These are phyloP conservation scores for Benthosema pterotum DNA, from an alignment of 2,797 vertebrate species.

Conservation along the genomic window DNA sequence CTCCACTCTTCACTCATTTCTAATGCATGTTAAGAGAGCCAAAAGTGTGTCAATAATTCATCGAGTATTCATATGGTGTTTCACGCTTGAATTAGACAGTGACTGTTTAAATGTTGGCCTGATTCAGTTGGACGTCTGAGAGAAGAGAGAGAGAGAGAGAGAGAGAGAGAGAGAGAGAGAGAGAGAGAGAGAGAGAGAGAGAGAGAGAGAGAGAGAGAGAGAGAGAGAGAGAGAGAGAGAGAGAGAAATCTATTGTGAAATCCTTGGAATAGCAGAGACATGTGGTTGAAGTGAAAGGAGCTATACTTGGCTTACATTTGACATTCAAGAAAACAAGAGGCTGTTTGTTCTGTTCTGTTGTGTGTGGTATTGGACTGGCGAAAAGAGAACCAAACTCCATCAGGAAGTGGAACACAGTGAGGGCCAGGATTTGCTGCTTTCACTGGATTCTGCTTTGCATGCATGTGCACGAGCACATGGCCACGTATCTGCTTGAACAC, in stretches of 20 bases:
- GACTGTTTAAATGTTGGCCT: slow-evolving; percentile 36
- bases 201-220: neutral
- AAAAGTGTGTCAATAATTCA: slow-evolving; percentile 65
- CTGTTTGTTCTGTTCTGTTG: slow-evolving; percentile 60
- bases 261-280: slow-evolving; percentile 15
- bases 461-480: slow-evolving; percentile 15
- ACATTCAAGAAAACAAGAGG: slow-evolving; percentile 45
- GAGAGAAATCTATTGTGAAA: slow-evolving; percentile 39
- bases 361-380: slow-evolving; percentile 38
- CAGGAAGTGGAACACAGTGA: slow-evolving; percentile 42
- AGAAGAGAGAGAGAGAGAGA: neutral
- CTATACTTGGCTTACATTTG: slow-evolving; percentile 35
- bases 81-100: slow-evolving; percentile 53
- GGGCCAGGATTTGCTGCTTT: slow-evolving; percentile 30
- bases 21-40: slow-evolving; percentile 58
- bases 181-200: slow-evolving; percentile 4
- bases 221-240: slow-evolving; percentile 16
- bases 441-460: slow-evolving; percentile 8
- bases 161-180: too few relatives aligned
- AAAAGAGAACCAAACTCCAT: slow-evolving; percentile 10
- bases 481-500: slow-evolving; percentile 5
- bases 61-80: slow-evolving; percentile 54
- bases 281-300: slow-evolving; percentile 15
- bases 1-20: slow-evolving; percentile 48
- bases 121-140: slow-evolving; percentile 31